Evolutionary conservation across 35 echinoderm and acorn worm genomes (phyloP).

Genomic region (Anneissia japonica): DNA sequence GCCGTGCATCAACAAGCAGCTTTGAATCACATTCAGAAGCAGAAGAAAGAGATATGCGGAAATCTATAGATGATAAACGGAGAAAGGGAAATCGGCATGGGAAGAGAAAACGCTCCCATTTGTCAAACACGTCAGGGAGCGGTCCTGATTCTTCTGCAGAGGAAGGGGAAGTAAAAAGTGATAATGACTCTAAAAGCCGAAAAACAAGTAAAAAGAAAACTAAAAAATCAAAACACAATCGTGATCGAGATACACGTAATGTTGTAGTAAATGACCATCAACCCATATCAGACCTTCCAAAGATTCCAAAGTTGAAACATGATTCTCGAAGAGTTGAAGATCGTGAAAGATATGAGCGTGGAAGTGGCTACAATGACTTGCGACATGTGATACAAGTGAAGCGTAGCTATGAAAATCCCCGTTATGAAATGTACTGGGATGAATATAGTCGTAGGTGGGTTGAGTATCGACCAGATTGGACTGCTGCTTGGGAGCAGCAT

Average conservation of each 20-base stretch:
- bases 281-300: not conserved
- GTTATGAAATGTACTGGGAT: not conserved
- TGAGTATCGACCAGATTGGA: not conserved
- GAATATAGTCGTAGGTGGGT: not conserved
- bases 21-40: not conserved
- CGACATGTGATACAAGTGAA: not conserved
- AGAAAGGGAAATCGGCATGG: not conserved
- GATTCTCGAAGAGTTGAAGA: not conserved
- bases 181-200: conserved; percentile 15
- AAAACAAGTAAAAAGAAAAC: not conserved
- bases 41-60: not conserved
- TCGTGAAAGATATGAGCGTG: not conserved
- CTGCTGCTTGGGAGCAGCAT: not conserved
- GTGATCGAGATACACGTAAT: not conserved
- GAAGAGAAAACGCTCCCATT: not conserved
- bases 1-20: not conserved
- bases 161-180: conserved; percentile 52
- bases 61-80: not conserved
- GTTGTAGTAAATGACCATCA: not conserved
- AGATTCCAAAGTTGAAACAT: not conserved
- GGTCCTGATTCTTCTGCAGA: conserved; percentile 34
- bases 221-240: conserved; percentile 6
- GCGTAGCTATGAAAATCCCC: not conserved
- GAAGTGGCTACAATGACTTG: not conserved
- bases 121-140: not conserved